Evolutionary conservation across 2,797 vertebrate species (phyloP), one percentile per base, ranked within the genome.

Genomic region (Hemibagrus guttatus): DNA sequence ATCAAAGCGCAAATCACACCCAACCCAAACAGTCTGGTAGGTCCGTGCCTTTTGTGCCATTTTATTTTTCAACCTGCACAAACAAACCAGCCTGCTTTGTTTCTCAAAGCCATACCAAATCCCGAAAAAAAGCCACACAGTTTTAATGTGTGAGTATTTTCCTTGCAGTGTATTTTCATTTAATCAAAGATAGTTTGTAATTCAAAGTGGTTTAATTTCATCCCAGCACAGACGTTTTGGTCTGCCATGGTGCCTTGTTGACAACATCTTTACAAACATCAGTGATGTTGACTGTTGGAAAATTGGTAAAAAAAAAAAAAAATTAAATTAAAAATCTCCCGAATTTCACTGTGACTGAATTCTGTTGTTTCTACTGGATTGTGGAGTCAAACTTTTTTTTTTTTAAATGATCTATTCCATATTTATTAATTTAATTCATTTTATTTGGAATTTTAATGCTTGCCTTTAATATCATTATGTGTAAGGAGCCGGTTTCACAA

Each of bases 81-180:
- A 82, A 82, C 80, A 82, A 66, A 66, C 61, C 80, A 28, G 63
- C 26, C 80, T 82, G 80, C 66, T 82, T 82, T 82, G 80, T 66
- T 82, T 82, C 31, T 82, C 63, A 82, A 82, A 66, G 61, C 61
- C n/a, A 13, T 66, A 52, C 8, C 39, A 52, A 82, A 82, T 82
- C 61, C 80, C 42, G 46, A 49, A 66, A 19, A 52, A 12, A 82
- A 52, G 42, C 80, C 80, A 82, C 80, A 82, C 61, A 49, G 59
- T 82, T 82, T 82, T 82, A 82, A 66, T 82, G 80, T 82, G 80
- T 82, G 21, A 12, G 4, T 66, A 66, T 82, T 66, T 82, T 66
- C 42, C 61, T 66, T 52, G 14, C 61, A 81, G 19, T 28, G 26
- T 46, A 81, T 81, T 66, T 81, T 81, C 80, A 64, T 81, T 81